Conservation (phyloP, 2,888 invertebrate genomes). For the Leptura quadrifasciata region DNA sequence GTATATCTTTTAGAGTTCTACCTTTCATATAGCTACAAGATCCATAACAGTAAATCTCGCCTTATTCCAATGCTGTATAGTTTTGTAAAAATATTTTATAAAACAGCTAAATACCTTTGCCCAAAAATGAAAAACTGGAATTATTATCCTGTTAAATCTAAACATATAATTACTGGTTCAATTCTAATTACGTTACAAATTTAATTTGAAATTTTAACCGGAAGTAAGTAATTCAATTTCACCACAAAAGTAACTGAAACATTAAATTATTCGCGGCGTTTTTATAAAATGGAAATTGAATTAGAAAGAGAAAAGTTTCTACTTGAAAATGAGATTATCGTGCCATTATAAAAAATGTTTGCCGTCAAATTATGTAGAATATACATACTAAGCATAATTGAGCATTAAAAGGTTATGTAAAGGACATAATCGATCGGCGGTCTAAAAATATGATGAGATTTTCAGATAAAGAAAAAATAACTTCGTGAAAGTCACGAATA, state of each 20-base stretch:
- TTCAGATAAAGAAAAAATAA: conserved; percentile 37
- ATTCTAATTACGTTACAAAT: not conserved
- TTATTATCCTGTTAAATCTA: not conserved
- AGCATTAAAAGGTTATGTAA: conserved; percentile 38
- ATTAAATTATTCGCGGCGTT: not conserved
- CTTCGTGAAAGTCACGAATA: conserved; percentile 39
- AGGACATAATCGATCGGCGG: conserved; percentile 37
- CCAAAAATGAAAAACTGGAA: too few species aligned
- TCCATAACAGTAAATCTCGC: too few species aligned
- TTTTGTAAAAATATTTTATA: too few species aligned
- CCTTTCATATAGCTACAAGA: too few species aligned
- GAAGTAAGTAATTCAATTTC: not conserved
- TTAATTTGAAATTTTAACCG: not conserved
- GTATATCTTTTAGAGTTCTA: too few species aligned
- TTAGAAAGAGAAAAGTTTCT: conserved; percentile 24
- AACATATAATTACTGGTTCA: not conserved
- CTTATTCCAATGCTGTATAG: too few species aligned
- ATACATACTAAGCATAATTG: conserved; percentile 31
- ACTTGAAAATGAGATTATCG: conserved; percentile 27
- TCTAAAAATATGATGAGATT: conserved; percentile 43
- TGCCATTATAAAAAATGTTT: conserved; percentile 26
- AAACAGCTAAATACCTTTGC: too few species aligned
- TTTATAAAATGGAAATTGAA: conserved; percentile 1
- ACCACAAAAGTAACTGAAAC: not conserved
- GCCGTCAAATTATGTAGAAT: conserved; percentile 38